Percentiles rank a stretch among this genome's conserved stretches.
Evolutionary conservation across 2,797 vertebrate species (phyloP).

Genomic region (Thaleichthys pacificus): DNA sequence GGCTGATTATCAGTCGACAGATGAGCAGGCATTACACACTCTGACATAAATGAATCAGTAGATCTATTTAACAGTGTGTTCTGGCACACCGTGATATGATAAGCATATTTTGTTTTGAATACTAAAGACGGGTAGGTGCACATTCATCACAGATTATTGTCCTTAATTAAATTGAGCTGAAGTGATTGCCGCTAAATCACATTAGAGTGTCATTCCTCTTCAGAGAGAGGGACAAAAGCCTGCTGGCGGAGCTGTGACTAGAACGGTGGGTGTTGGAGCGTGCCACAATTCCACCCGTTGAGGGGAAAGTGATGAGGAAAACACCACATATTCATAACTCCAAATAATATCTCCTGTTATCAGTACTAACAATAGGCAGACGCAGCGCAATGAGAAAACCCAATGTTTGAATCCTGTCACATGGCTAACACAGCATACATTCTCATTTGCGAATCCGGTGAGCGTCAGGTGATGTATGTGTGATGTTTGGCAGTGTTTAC

Average conservation of each 20-base stretch:
- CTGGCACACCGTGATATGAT: conserved; percentile 69
- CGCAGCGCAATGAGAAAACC: conserved; percentile 53
- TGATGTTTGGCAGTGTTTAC: conserved; percentile 62
- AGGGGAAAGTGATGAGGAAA: conserved; percentile 66
- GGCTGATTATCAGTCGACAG: conserved; percentile 65
- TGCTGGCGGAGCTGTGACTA: conserved; percentile 66
- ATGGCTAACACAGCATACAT: conserved; percentile 44
- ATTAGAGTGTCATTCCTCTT: conserved; percentile 81
- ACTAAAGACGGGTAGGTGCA: conserved; percentile 79
- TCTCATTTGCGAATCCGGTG: conserved; percentile 70
- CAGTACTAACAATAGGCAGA: conserved; percentile 60
- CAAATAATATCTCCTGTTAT: conserved; percentile 62
- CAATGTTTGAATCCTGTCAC: conserved; percentile 64
- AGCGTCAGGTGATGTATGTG: conserved; percentile 66
- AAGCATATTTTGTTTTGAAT: conserved; percentile 78
- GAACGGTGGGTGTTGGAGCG: conserved; percentile 71
- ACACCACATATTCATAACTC: conserved; percentile 66
- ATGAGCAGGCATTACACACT: conserved; percentile 66
- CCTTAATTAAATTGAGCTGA: conserved; percentile 79
- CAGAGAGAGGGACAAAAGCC: conserved; percentile 71
- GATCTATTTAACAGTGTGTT: conserved; percentile 78
- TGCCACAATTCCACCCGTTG: conserved; percentile 45
- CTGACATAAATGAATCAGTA: conserved; percentile 77
- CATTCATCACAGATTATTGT: conserved; percentile 79
- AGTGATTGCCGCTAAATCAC: conserved; percentile 78